These are phyloP conservation scores for Madoqua kirkii DNA, from an alignment of 2,113 vertebrate genomes.

Conservation along the genomic window DNA sequence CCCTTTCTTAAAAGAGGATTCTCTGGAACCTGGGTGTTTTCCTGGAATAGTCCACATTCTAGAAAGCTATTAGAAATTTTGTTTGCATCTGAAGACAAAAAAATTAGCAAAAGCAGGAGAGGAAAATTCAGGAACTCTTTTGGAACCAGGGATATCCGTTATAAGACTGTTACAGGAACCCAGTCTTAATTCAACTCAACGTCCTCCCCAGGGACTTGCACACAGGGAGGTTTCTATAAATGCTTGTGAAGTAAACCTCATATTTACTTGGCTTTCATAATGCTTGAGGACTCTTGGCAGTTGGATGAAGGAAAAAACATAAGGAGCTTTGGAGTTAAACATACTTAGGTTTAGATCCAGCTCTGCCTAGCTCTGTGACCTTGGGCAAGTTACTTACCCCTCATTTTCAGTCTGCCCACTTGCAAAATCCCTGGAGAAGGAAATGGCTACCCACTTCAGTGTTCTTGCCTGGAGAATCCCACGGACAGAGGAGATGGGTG, in stretches of 20 bases:
- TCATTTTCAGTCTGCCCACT: neutral
- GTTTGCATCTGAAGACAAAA: constrained; percentile 39
- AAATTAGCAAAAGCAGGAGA: neutral
- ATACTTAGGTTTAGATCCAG: neutral
- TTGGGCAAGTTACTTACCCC: neutral
- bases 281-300: neutral
- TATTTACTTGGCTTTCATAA: neutral
- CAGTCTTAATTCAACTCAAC: neutral
- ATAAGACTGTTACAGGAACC: neutral
- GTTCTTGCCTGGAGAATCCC: neutral
- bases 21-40: constrained; percentile 3
- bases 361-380: neutral
- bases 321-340: neutral
- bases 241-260: neutral
- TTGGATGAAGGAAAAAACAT: neutral
- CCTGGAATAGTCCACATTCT: neutral
- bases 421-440: neutral
- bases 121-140: neutral
- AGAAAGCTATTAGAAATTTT: constrained; percentile 19
- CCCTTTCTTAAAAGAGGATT: neutral
- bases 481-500: neutral
- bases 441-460: neutral
- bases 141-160: neutral
- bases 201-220: neutral
- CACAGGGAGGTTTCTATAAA: neutral